Conservation (phyloP, 1,140 invertebrate genomes). For the Anoplophora glabripennis region DNA sequence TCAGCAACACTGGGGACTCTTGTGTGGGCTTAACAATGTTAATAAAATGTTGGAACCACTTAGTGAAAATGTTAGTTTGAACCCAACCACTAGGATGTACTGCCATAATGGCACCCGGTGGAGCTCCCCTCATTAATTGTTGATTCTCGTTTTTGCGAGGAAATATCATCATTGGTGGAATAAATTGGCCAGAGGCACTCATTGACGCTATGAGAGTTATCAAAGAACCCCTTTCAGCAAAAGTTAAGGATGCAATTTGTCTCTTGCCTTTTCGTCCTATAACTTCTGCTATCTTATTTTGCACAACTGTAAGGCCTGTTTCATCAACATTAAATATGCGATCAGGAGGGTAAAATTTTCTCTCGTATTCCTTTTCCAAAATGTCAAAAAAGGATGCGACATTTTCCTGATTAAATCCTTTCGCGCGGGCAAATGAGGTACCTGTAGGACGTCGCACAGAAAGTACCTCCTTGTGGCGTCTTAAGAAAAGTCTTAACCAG, state of each 20-base stretch:
- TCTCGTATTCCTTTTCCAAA: constrained; percentile 10
- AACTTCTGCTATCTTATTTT: constrained; percentile 38
- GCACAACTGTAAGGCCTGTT: constrained; percentile 41
- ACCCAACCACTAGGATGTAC: constrained; percentile 39
- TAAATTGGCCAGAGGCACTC: constrained; percentile 42
- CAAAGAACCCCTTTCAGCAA: constrained; percentile 40
- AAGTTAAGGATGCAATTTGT: constrained; percentile 40
- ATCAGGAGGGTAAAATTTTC: constrained; percentile 31
- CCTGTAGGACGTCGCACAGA: constrained; percentile 12
- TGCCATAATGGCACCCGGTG: constrained; percentile 37
- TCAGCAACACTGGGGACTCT: constrained; percentile 35
- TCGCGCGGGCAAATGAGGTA: constrained; percentile 7
- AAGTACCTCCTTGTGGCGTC: neutral
- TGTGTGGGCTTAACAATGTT: constrained; percentile 28
- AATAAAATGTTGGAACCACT: constrained; percentile 45
- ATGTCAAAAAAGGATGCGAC: constrained; percentile 15
- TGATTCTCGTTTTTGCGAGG: constrained; percentile 42
- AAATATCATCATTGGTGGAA: constrained; percentile 46
- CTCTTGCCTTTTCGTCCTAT: constrained; percentile 38
- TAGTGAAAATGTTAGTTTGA: constrained; percentile 33
- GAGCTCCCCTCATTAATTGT: constrained; percentile 41
- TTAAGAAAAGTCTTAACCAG: constrained; percentile 7
- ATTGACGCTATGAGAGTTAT: constrained; percentile 32
- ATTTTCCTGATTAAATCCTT: constrained; percentile 12
- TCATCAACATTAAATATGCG: constrained; percentile 48